Evolutionary conservation across 2,888 invertebrate species (phyloP).

Genomic region (Orthosia incerta): DNA sequence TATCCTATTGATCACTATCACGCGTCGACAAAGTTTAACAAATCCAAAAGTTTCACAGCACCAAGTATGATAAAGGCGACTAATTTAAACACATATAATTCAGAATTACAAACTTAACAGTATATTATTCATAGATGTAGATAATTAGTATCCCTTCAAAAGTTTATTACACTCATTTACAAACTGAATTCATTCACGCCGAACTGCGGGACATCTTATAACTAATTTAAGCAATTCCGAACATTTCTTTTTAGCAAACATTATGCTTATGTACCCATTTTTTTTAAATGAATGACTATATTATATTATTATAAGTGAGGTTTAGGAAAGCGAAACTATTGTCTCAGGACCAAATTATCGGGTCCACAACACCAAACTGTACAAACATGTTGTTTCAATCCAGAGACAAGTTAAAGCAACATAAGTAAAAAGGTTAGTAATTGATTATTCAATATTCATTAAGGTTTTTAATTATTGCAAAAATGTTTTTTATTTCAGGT

Average conservation of each 20-base stretch:
- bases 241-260: no score
- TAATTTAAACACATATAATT: constrained; percentile 64
- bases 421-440: background rate
- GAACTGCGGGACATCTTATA: no score
- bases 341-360: background rate
- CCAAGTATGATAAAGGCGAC: constrained; percentile 79
- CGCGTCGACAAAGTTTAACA: constrained; percentile 52
- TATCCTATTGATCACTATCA: constrained; percentile 59
- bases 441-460: background rate
- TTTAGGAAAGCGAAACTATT: background rate
- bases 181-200: constrained; percentile 46
- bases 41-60: constrained; percentile 72
- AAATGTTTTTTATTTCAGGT: no score
- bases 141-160: constrained; percentile 49
- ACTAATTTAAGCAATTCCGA: no score
- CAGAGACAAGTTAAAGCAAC: no score
- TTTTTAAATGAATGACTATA: no score
- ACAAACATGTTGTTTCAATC: background rate
- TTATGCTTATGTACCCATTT: no score
- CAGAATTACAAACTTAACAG: constrained; percentile 53
- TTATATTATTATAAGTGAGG: background rate
- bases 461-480: background rate
- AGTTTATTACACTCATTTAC: constrained; percentile 60
- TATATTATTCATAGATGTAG: constrained; percentile 4
- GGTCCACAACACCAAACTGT: background rate